phyloP scores from a whole-genome alignment of 2,888 invertebrate genomes.

The Trypoxylon attenuatum region DNA sequence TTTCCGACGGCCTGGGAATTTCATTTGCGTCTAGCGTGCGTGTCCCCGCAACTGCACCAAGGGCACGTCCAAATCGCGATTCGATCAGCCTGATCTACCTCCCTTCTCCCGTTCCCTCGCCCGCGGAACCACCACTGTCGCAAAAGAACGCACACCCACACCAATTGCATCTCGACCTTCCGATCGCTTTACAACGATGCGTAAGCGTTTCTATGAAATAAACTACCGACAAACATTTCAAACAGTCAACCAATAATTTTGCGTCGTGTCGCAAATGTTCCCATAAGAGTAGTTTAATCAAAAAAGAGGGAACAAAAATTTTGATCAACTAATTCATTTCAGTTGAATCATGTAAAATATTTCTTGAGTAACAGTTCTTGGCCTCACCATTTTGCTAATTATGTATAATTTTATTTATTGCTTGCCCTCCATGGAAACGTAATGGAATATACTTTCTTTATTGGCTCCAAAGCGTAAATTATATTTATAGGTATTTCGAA shows the following conservation, averaged over 20 bases:
- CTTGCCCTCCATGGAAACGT: too few relatives aligned
- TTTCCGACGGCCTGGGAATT: slow-evolving; percentile 53
- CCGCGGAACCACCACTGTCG: not conserved
- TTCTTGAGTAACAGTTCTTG: too few relatives aligned
- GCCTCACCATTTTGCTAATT: too few relatives aligned
- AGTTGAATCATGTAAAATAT: too few relatives aligned
- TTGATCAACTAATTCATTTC: too few relatives aligned
- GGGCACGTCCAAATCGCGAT: slow-evolving; percentile 44
- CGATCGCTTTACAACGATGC: too few relatives aligned
- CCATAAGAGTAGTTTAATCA: too few relatives aligned
- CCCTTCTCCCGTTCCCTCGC: slow-evolving; percentile 10
- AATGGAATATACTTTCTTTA: too few relatives aligned
- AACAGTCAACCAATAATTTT: not conserved
- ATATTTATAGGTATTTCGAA: not conserved
- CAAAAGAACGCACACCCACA: not conserved
- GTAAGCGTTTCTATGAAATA: not conserved
- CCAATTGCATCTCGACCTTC: not conserved
- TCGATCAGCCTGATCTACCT: slow-evolving; percentile 35
- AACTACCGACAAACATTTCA: not conserved
- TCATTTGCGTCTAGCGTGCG: slow-evolving; percentile 51
- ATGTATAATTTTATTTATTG: too few relatives aligned
- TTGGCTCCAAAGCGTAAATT: too few relatives aligned
- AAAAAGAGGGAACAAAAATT: too few relatives aligned
- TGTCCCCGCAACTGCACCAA: slow-evolving; percentile 44
- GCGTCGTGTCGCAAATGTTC: too few relatives aligned